These are phyloP conservation scores for Falcunculus frontatus DNA, from an alignment of 2,113 vertebrate species.

Conservation along the genomic window DNA sequence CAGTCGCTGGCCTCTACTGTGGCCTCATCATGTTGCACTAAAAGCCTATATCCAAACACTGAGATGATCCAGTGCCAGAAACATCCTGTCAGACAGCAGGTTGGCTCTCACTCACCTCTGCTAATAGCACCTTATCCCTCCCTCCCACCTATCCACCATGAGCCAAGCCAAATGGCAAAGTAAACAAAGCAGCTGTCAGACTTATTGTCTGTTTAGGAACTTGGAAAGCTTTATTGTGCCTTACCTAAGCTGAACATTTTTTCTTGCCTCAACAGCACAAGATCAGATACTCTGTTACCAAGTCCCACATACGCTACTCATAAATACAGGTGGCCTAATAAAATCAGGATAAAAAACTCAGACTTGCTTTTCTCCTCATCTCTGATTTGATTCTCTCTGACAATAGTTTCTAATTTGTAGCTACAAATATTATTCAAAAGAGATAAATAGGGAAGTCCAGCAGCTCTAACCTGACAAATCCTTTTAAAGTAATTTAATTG, in stretches of 20 bases:
- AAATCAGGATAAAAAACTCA: neutral
- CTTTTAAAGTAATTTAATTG: neutral
- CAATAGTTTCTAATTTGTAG: neutral
- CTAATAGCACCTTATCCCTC: neutral
- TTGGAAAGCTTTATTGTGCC: neutral
- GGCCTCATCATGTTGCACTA: accelerated
- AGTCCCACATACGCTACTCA: neutral
- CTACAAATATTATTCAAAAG: neutral
- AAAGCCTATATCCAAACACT: neutral
- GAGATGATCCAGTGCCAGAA: neutral
- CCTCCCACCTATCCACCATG: neutral
- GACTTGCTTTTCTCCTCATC: neutral
- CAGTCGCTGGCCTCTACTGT: neutral
- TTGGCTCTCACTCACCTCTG: neutral
- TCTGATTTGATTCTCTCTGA: neutral
- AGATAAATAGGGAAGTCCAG: neutral
- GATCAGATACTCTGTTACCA: neutral
- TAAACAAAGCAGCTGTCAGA: neutral
- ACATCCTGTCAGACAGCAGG: neutral
- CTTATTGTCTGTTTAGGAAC: neutral
- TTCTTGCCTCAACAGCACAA: neutral
- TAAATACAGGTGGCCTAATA: neutral
- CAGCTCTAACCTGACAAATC: neutral
- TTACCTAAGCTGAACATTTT: neutral
- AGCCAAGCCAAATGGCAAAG: neutral